A percentile compares a stretch with the other conserved stretches of the same genome.
Conservation (phyloP, 53 echinoderm and acorn worm genomes). For the Patiria pectinifera region DNA sequence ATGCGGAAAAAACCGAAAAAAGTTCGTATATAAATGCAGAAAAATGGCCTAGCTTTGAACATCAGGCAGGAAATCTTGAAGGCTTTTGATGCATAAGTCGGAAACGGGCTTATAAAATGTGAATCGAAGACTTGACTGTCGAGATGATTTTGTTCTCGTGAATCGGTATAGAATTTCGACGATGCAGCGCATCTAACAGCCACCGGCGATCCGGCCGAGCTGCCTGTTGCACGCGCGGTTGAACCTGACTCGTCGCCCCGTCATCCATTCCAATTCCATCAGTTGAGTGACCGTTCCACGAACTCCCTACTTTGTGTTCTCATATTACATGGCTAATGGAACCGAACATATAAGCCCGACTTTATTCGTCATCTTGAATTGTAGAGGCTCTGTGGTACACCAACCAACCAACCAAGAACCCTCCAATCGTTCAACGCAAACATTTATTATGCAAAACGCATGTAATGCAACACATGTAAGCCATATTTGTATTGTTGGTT, state of each 20-base stretch:
- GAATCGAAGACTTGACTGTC: too few species aligned
- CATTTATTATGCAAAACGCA: conserved; percentile 1
- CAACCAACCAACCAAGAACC: background rate
- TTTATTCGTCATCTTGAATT: conserved; percentile 22
- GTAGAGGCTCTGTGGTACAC: background rate
- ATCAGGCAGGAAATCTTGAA: too few species aligned
- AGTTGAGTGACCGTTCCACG: background rate
- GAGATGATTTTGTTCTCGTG: too few species aligned
- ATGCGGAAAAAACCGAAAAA: too few species aligned
- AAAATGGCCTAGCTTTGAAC: too few species aligned
- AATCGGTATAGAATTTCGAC: too few species aligned
- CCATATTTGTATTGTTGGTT: conserved; percentile 24
- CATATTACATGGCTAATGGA: conserved; percentile 2
- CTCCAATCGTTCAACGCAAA: background rate
- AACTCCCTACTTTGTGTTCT: background rate
- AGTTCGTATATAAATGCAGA: too few species aligned
- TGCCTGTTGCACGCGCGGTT: background rate
- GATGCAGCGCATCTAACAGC: background rate
- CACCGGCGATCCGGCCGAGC: background rate
- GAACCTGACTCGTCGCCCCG: background rate
- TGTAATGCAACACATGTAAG: conserved; percentile 2
- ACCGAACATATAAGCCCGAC: background rate
- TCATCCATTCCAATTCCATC: background rate
- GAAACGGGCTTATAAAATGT: too few species aligned
- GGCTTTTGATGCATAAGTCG: too few species aligned